Evolutionary conservation across 1,140 invertebrate species (phyloP), one percentile per base, ranked within the genome.

Genomic region (Saxidomus purpurata): DNA sequence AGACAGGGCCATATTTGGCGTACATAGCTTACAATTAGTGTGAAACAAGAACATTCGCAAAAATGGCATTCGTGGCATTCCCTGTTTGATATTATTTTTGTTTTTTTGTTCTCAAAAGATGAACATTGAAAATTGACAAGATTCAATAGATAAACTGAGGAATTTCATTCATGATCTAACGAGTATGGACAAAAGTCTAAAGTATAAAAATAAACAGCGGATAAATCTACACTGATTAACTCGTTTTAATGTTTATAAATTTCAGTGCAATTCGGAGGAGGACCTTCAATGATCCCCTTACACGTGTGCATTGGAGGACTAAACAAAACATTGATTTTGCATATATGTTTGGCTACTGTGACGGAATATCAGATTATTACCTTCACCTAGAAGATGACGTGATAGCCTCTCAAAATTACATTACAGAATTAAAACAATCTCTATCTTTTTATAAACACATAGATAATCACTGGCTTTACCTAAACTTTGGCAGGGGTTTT

Each of bases 211-310:
- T n/a, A n/a, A n/a, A n/a, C n/a, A n/a, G n/a, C n/a, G n/a, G n/a
- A n/a, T n/a, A n/a, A n/a, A n/a, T n/a, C n/a, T n/a, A n/a, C n/a
- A n/a, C n/a, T n/a, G n/a, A n/a, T 55, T 55, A 3, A 55, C 3
- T 22, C 3, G 52, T 28, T 28, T 28, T 28, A 28, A 9, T 11
- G 22, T 63, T 63, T 63, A 63, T 63, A 1, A 28, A 28, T 85
- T 86, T 34, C 84, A 86, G 84, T 34, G n/a, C 34, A 3, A 76
- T 86, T 4, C 74, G 36, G 9, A 97, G 97, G 43, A 96, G 97
- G 34, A 98, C 98, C 0, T 96, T 99, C 0, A 98, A 98, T 0
- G 98, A 99, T 95, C 97, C 98, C 8, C 96, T 97, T 83, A 98
- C 98, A 93, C 96, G 98, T 15, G 98, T 99, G 13, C 93, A 94